Conservation (phyloP, 1,140 invertebrate genomes). For the Heliconius melpomene region DNA sequence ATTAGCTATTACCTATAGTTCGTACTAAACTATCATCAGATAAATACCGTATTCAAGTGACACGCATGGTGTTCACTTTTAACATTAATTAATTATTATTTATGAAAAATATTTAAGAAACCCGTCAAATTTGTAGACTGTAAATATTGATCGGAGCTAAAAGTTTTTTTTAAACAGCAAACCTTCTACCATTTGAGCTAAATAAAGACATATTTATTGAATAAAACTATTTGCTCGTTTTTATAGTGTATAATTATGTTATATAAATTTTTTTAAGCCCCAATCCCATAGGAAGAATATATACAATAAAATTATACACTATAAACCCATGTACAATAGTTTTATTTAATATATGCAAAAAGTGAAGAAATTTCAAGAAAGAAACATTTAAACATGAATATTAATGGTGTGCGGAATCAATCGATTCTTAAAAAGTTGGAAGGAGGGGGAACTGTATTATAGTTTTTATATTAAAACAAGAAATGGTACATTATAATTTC, state of each 20-base stretch:
- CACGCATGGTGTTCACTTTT: not conserved
- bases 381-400: not conserved
- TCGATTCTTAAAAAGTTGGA: too few relatives aligned
- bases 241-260: not conserved
- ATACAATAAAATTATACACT: slow-evolving; percentile 1
- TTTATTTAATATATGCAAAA: not conserved
- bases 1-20: slow-evolving; percentile 74
- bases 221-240: not conserved
- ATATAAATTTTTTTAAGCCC: not conserved
- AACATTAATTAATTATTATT: slow-evolving; percentile 7
- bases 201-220: not conserved
- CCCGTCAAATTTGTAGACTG: slow-evolving; percentile 10
- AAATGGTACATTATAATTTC: too few relatives aligned
- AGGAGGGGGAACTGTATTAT: too few relatives aligned
- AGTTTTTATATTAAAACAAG: too few relatives aligned
- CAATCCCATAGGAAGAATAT: not conserved
- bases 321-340: not conserved
- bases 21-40: slow-evolving; percentile 72
- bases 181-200: not conserved
- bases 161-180: not conserved
- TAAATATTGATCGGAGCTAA: not conserved
- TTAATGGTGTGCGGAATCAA: not conserved
- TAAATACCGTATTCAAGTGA: slow-evolving; percentile 36
- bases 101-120: not conserved
- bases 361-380: not conserved